phyloP scores from a whole-genome alignment of 2,113 vertebrate genomes.

The Trinectes maculatus region DNA sequence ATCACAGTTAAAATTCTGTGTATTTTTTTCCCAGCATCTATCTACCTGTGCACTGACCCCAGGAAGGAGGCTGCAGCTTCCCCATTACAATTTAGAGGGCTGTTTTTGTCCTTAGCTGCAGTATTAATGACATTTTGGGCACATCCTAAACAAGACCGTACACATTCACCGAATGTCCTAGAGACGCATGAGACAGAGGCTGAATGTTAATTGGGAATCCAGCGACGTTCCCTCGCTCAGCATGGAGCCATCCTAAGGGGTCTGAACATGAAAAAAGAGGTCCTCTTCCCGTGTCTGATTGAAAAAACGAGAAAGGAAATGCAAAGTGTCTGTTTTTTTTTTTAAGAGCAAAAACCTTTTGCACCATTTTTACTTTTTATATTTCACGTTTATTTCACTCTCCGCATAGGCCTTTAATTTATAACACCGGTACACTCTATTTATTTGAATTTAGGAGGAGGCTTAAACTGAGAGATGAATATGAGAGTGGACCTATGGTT shows the following conservation, averaged over 20 bases:
- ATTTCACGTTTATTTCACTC: slow-evolving; percentile 26
- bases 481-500: slow-evolving; percentile 49
- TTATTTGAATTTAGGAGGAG: slow-evolving; percentile 39
- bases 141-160: slow-evolving; percentile 54
- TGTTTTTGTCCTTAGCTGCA: slow-evolving; percentile 60
- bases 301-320: slow-evolving; percentile 37
- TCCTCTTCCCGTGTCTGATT: slow-evolving; percentile 48
- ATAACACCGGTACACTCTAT: slow-evolving; percentile 19
- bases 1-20: background rate
- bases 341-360: background rate
- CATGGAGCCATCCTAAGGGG: slow-evolving; percentile 75
- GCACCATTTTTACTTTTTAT: slow-evolving; percentile 20
- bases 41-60: background rate
- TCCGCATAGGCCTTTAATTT: slow-evolving; percentile 37
- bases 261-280: slow-evolving; percentile 67
- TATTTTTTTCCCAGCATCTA: slow-evolving; percentile 5
- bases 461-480: slow-evolving; percentile 43
- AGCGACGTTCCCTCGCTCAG: slow-evolving; percentile 70
- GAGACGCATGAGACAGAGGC: slow-evolving; percentile 63
- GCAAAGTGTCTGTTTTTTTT: slow-evolving; percentile 10
- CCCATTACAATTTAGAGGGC: background rate
- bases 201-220: slow-evolving; percentile 82
- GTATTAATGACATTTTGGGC: slow-evolving; percentile 70
- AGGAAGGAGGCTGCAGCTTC: slow-evolving; percentile 50
- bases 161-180: slow-evolving; percentile 60